Evolutionary conservation across 2,797 vertebrate genomes (phyloP), one percentile per base, ranked within the genome.

Genomic region (Gastrophryne carolinensis): DNA sequence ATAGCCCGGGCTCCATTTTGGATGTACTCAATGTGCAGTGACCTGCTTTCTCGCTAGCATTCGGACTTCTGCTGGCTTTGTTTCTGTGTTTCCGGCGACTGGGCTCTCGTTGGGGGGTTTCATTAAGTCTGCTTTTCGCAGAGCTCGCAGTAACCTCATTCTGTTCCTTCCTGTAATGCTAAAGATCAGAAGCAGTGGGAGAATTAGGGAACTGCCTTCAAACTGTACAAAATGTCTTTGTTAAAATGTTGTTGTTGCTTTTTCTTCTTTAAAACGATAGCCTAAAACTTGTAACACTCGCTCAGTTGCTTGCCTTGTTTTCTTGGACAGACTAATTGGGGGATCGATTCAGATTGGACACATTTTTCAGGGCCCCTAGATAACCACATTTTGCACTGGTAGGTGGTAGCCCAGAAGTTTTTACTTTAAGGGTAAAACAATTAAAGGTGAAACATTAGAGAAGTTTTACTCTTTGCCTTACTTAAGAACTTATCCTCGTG

Each of bases 1-100:
- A 72, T 72, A 78, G 60, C 39, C 37, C 35, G 52, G 60, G 34
- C 29, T 61, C 49, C 50, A 57, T 78, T 72, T 58, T 78, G 60
- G 72, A 78, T 57, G 61, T 12, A 9, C 15, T 65, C 58, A 49
- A 72, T 78, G 60, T 50, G 29, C n/a, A 13, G 24, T 19, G 30
- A 68, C 41, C 49, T 44, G 35, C 61, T 65, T n/a, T 11, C 53
- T 15, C 12, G 32, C 17, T 69, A 19, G 11, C 27, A 49, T 54
- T 24, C 41, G 47, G 57, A 26, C 57, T 41, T 56, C 34, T 53
- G 30, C 66, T 41, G 39, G 61, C 56, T 70, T 19, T 13, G 26
- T 24, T 21, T 27, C 12, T 32, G 13, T 30, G n/a, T 66, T 37
- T 63, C 23, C 11, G 27, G 30, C 35, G 50, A 63, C 26, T 27